Base-by-base conservation (phyloP, 2,888 invertebrate species). In the Drosophila putrida region DNA sequence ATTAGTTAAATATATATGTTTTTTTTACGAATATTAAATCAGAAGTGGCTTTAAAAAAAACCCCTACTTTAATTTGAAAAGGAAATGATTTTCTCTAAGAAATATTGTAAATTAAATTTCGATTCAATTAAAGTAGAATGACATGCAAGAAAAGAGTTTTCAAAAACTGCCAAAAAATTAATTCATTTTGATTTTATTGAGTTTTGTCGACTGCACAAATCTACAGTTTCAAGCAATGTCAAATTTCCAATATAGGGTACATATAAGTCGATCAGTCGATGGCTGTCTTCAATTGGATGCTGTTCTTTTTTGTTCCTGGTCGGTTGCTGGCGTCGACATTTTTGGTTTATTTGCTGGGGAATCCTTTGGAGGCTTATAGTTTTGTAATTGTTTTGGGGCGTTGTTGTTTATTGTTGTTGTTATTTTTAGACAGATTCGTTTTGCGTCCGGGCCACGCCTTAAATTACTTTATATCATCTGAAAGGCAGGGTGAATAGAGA, bases 321-420 rank as follows among this genome's bases (percentile, higher is more conserved):
- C 44, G 60, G 13, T 54, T 28, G 9, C 28, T 43, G 63, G 10
- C 67, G 50, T 55, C 46, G 15, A 43, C 62, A 75, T 68, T 68
- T 83, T 82, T 86, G 72, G 71, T 88, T 83, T 80, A 76, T 88
- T 86, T 74, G 64, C 66, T 43, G 63, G 57, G 50, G 58, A 78
- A 89, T 80, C 87, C 89, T 87, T 84, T 75, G 71, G 88, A 80
- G 89, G 83, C 88, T 75, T 87, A 83, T 89, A 84, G 87, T 84
- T 84, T 89, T 84, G 88, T 84, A 84, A 84, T 84, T 89, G 83
- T 84, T 84, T 87, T 54, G 84, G 75, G 78, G 57, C 71, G 63
- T 47, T 63, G 60, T 73, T 77, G 71, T 71, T 70, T 74, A 69
- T 80, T 69, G 58, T 70, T 75, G 62, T 68, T 77, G 73, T 67